Evolutionary conservation across 2,797 vertebrate species (phyloP).

Genomic region (Pangasius sanitwongsei): DNA sequence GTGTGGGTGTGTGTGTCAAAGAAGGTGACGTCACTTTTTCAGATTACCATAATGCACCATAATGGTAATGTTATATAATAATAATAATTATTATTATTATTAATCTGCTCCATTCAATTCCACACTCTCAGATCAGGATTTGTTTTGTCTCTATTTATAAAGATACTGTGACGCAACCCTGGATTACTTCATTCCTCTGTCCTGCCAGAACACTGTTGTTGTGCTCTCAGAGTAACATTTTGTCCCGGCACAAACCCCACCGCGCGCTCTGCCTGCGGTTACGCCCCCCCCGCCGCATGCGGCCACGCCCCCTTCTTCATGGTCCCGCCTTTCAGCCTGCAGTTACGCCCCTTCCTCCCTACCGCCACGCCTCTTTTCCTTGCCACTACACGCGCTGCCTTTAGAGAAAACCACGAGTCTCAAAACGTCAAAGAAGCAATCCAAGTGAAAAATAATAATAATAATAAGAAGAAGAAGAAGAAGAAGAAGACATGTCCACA

Average conservation of each 20-base stretch:
- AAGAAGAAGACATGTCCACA: not conserved
- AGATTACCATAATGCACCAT: not conserved
- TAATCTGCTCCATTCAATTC: not conserved
- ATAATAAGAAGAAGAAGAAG: no score
- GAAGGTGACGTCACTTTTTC: not conserved
- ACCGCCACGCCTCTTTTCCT: not conserved
- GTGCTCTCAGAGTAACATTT: constrained; percentile 55
- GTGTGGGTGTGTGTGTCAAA: not conserved
- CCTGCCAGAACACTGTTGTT: constrained; percentile 39
- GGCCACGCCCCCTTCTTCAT: not conserved
- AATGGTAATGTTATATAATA: not conserved
- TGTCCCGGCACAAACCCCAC: not conserved
- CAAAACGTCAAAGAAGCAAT: not conserved
- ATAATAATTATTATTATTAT: not conserved
- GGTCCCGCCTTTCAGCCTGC: not conserved
- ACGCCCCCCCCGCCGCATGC: constrained; percentile 41
- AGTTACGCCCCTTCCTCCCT: not conserved
- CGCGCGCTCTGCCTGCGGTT: constrained; percentile 23
- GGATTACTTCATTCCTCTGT: not conserved
- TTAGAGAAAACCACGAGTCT: not conserved
- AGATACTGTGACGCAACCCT: not conserved
- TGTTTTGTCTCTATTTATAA: constrained; percentile 4
- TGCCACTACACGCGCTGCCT: not conserved
- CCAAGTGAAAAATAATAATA: no score
- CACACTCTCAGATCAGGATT: not conserved